These are phyloP conservation scores for Rhinolophus ferrumequinum DNA, from an alignment of 2,113 vertebrate genomes.

Conservation along the genomic window DNA sequence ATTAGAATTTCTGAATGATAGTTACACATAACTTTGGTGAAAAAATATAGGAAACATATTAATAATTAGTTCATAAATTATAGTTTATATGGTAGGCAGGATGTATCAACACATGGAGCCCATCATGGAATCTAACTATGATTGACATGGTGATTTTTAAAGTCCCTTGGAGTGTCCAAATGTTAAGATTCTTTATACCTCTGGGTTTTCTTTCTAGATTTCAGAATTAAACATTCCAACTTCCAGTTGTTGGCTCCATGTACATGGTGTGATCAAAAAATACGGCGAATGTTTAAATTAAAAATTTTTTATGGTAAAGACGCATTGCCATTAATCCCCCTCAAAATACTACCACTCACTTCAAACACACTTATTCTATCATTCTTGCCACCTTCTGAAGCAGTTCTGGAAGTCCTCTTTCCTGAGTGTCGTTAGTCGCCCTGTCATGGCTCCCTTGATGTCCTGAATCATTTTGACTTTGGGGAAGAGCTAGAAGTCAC, in stretches of 20 bases:
- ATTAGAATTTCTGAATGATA: not conserved
- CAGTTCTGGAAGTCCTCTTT: too few species aligned
- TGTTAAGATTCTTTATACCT: not conserved
- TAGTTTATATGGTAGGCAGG: not conserved
- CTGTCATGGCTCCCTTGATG: too few species aligned
- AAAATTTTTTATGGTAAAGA: too few species aligned
- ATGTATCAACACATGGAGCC: not conserved
- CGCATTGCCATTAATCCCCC: too few species aligned
- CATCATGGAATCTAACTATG: not conserved
- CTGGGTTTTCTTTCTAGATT: not conserved
- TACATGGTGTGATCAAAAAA: too few species aligned
- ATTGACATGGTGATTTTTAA: not conserved
- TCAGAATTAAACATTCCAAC: not conserved
- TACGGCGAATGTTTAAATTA: too few species aligned
- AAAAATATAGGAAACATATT: not conserved
- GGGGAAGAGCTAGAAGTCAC: too few species aligned
- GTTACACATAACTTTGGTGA: not conserved
- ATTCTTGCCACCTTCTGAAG: too few species aligned
- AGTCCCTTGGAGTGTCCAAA: not conserved
- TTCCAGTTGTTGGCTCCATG: not conserved
- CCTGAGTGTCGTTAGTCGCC: too few species aligned
- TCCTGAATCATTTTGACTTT: too few species aligned
- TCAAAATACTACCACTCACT: too few species aligned
- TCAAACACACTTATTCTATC: too few species aligned
- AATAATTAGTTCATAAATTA: not conserved